Conservation (phyloP, 1,140 invertebrate species). For the Diabrotica undecimpunctata region DNA sequence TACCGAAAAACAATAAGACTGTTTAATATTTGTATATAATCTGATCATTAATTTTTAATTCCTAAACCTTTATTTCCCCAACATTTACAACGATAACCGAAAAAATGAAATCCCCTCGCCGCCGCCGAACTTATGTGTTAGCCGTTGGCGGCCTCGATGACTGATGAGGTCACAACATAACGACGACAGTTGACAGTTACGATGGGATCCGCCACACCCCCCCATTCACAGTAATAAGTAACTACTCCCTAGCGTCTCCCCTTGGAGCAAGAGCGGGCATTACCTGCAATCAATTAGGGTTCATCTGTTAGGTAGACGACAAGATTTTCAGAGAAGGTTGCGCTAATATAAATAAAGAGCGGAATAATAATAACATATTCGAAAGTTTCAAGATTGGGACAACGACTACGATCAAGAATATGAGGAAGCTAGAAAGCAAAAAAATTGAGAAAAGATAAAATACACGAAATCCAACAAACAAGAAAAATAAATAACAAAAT, state of each 20-base stretch:
- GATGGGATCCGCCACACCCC: slow-evolving; percentile 20
- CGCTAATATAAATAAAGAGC: neutral
- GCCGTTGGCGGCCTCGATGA: slow-evolving; percentile 23
- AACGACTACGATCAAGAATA: too few relatives aligned
- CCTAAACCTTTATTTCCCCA: too few relatives aligned
- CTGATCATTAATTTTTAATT: too few relatives aligned
- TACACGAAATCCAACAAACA: too few relatives aligned
- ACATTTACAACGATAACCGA: neutral
- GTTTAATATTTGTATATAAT: too few relatives aligned
- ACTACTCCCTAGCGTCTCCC: slow-evolving; percentile 4
- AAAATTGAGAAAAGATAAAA: too few relatives aligned
- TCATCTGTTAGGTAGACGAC: neutral
- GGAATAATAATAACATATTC: neutral
- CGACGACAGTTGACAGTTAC: slow-evolving; percentile 31
- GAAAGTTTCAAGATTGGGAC: too few relatives aligned
- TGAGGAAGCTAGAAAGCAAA: too few relatives aligned
- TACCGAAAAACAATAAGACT: too few relatives aligned
- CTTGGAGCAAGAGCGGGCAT: neutral
- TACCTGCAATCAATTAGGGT: neutral
- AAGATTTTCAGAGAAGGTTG: neutral
- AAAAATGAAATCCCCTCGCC: neutral
- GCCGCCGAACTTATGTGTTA: neutral
- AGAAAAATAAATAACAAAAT: too few relatives aligned
- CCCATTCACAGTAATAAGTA: slow-evolving; percentile 9
- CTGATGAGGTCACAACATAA: slow-evolving; percentile 32